Base-by-base conservation (phyloP, 2,888 invertebrate genomes). In the Pyrochroa serraticornis region DNA sequence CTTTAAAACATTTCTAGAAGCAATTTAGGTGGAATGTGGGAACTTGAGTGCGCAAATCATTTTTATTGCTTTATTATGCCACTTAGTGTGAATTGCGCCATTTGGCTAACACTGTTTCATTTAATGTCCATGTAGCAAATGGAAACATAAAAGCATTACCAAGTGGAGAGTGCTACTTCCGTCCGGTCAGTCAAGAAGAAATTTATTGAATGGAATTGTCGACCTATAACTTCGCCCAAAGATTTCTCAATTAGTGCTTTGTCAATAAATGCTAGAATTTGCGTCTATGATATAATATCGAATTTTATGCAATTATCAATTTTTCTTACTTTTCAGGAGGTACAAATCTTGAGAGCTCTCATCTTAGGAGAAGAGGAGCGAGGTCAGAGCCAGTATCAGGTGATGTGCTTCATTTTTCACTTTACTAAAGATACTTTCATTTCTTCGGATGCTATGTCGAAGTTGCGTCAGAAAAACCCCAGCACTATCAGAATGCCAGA, bases 381-480 rank as follows among this genome's bases (percentile, higher is more conserved):
- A 47, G 94, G 94, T 0, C 93, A 95, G 77, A 88, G 86, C 71
- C 92, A 92, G 62, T 90, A 91, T 77, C 94, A 95, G 81, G 91
- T 91, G 3, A 86, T 96, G 80, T 97, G 97, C 78, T 96, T 96
- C 78, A 87, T 95, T 7, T 91, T 91, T 50, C 92, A 93, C 75
- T 92, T 94, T 70, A 88, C 90, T 50, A 94, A 93, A 80, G 92
- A 93, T 67, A 95, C 95, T 73, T 97, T 96, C 77, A 96, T 97
- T 73, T 93, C 96, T 3, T 92, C 96, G 3, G 97, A 97, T 81
- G 96, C 96, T 12, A 96, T 97, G 94, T 92, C 95, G 33, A 97
- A 97, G 78, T 81, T 97, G 46, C 84, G 96, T 77, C 97, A 97
- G 84, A 92, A 79, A 57, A 80, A 80, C 67, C 79, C 79, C 8